Evolutionary conservation across 2,888 invertebrate genomes (phyloP).

Genomic region (Callosobruchus maculatus): DNA sequence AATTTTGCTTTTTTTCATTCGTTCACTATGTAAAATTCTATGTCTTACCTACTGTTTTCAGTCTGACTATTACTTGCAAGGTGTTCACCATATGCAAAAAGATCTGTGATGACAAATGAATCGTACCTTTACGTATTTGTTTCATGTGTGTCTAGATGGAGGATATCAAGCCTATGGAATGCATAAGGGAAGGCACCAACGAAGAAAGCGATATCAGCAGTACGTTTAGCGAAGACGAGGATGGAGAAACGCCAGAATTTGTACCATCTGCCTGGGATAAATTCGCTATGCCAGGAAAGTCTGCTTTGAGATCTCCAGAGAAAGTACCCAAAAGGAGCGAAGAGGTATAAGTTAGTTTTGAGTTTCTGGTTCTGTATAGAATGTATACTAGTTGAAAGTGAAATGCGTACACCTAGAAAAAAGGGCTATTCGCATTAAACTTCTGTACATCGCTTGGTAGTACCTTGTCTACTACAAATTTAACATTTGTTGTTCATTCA

Average conservation of each 20-base stretch:
- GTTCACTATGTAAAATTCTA: not conserved
- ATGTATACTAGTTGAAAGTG: too few species aligned
- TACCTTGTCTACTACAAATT: too few species aligned
- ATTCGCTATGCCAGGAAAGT: conserved; percentile 70
- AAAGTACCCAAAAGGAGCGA: conserved; percentile 45
- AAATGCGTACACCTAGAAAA: too few species aligned
- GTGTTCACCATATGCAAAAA: not conserved
- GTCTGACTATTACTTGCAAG: not conserved
- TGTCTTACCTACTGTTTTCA: not conserved
- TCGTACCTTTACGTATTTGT: not conserved
- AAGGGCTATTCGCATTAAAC: too few species aligned
- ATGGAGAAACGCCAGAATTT: conserved; percentile 65
- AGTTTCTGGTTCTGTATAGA: too few species aligned
- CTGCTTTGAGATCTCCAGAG: conserved; percentile 64
- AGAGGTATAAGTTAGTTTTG: conserved; percentile 21
- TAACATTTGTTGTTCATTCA: too few species aligned
- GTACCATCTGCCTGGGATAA: conserved; percentile 81
- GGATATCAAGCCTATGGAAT: conserved; percentile 37
- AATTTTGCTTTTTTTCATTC: not conserved
- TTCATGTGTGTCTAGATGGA: conserved; percentile 26
- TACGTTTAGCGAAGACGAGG: conserved; percentile 59
- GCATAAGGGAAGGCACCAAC: conserved; percentile 37
- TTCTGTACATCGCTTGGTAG: too few species aligned
- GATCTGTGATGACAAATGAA: not conserved
- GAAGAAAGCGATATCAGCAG: conserved; percentile 43